Evolutionary conservation across 1,140 invertebrate genomes (phyloP).

Genomic region (Lamellibrachia luymesi): DNA sequence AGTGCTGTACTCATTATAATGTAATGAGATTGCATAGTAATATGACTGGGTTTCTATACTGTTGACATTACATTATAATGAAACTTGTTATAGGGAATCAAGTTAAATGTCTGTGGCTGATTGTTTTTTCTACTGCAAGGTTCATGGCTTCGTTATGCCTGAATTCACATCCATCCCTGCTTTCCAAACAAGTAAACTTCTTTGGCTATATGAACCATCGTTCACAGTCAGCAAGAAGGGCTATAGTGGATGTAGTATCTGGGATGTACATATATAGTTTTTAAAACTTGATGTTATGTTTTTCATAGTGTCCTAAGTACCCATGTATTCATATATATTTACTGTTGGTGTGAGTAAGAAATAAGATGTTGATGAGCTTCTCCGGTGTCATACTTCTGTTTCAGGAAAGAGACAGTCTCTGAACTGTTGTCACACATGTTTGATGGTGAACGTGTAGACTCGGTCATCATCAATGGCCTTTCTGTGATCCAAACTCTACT

Average conservation of each 20-base stretch:
- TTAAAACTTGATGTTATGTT: neutral
- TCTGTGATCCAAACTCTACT: slow-evolving; percentile 74
- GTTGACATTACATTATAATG: neutral
- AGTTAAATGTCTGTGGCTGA: neutral
- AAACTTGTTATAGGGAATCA: neutral
- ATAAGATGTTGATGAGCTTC: neutral
- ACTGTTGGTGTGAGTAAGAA: neutral
- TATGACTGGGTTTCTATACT: neutral
- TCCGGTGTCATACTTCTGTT: slow-evolving; percentile 35
- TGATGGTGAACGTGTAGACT: slow-evolving; percentile 68
- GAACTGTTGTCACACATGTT: slow-evolving; percentile 73
- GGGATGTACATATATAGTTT: neutral
- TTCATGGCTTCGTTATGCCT: no score
- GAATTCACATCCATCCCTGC: no score
- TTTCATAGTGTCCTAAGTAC: no score
- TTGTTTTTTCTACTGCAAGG: neutral
- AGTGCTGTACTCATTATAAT: neutral
- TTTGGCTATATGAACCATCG: no score
- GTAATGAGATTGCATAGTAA: neutral
- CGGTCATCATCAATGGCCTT: slow-evolving; percentile 75
- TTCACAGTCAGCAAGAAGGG: no score
- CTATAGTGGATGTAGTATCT: neutral
- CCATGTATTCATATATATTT: neutral
- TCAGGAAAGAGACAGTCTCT: slow-evolving; percentile 66
- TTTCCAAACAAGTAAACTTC: no score